A percentile compares a stretch with the other conserved stretches of the same genome.
Conservation (phyloP, 2,888 invertebrate genomes). For the Rhodophaea formosa region DNA sequence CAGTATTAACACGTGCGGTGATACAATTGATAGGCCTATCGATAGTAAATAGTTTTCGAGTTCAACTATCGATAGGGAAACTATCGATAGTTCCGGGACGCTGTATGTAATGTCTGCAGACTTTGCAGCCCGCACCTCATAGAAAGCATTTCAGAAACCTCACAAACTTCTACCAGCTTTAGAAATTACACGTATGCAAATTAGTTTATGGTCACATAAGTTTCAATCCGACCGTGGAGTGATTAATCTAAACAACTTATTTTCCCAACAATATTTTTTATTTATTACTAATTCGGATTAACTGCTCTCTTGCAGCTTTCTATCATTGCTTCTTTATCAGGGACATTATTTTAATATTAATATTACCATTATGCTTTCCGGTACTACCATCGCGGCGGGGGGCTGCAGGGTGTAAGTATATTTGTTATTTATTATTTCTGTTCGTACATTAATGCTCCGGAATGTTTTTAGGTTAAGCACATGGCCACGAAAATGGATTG, state of each 20-base stretch:
- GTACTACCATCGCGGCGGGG: slow-evolving; percentile 19
- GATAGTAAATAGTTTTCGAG: no score
- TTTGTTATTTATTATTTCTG: slow-evolving; percentile 13
- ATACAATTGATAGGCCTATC: no score
- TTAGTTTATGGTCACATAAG: no score
- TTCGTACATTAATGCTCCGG: slow-evolving; percentile 11
- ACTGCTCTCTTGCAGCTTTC: not conserved
- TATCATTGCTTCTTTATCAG: slow-evolving; percentile 8
- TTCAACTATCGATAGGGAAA: no score
- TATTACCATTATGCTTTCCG: slow-evolving; percentile 24
- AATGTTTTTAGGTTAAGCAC: not conserved
- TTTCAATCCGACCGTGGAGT: not conserved
- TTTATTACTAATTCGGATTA: not conserved
- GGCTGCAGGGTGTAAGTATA: slow-evolving; percentile 57
- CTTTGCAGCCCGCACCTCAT: no score
- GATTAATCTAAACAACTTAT: not conserved
- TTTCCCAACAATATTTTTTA: not conserved
- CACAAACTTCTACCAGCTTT: no score
- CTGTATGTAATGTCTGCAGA: no score
- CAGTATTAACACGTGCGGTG: no score
- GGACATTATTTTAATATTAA: slow-evolving; percentile 14
- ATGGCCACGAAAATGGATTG: not conserved
- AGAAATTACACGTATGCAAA: no score
- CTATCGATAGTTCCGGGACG: no score
- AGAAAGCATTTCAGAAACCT: no score